Conservation (phyloP, 2,113 vertebrate genomes). For the Falcunculus frontatus region DNA sequence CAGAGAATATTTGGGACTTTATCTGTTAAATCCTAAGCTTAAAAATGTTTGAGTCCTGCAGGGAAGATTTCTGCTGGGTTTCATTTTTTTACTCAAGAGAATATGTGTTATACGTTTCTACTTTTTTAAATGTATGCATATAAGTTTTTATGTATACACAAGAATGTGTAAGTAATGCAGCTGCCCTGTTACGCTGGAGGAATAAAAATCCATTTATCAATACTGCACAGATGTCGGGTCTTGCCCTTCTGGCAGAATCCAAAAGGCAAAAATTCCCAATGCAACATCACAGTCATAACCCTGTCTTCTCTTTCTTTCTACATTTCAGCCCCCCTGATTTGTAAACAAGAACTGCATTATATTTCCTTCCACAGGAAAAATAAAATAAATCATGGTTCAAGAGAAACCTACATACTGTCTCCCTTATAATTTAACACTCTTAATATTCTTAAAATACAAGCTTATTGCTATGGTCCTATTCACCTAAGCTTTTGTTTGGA, state of each 20-base stretch:
- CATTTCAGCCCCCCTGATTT: background rate
- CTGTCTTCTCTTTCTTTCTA: background rate
- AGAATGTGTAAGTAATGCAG: background rate
- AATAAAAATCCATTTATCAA: background rate
- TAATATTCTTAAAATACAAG: background rate
- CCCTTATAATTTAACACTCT: background rate
- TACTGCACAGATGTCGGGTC: background rate
- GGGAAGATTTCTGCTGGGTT: background rate
- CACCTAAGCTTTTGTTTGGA: background rate
- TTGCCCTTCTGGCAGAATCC: background rate
- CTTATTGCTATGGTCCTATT: rapidly evolving
- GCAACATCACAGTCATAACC: background rate
- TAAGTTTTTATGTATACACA: background rate
- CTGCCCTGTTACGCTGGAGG: background rate
- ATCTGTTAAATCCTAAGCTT: background rate
- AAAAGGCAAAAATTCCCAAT: background rate
- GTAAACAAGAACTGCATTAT: background rate
- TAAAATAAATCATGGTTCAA: background rate
- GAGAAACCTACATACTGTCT: background rate
- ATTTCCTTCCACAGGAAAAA: background rate
- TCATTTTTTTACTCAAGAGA: background rate
- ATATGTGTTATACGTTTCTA: background rate
- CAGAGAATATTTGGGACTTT: background rate
- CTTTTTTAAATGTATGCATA: background rate
- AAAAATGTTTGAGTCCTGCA: background rate